phyloP scores from a whole-genome alignment of 2,888 invertebrate genomes.

The Odontomyia ornata region DNA sequence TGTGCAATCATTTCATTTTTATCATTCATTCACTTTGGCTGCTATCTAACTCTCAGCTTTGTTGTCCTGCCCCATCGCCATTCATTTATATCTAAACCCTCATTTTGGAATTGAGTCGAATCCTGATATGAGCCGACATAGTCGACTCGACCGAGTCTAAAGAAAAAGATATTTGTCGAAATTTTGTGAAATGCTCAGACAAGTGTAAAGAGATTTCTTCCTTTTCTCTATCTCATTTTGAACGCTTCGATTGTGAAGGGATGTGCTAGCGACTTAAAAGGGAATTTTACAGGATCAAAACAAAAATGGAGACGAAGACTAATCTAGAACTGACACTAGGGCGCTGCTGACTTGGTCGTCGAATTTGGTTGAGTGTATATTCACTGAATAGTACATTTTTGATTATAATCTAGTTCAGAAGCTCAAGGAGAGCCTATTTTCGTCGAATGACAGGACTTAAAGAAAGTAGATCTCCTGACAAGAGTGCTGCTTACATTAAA shows the following conservation, averaged over 20 bases:
- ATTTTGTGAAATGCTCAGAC: constrained; percentile 36
- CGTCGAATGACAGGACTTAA: not conserved
- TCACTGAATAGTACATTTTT: constrained; percentile 27
- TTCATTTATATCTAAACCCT: no score
- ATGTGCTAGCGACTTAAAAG: not conserved
- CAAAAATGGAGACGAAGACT: constrained; percentile 26
- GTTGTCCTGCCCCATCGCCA: no score
- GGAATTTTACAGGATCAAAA: constrained; percentile 29
- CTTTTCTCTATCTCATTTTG: not conserved
- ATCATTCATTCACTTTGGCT: no score
- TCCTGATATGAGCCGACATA: no score
- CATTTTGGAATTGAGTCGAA: no score
- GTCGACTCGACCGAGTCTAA: no score
- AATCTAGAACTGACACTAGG: constrained; percentile 32
- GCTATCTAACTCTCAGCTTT: no score
- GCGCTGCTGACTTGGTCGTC: not conserved
- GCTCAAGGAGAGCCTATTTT: constrained; percentile 5
- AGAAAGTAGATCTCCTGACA: not conserved
- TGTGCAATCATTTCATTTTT: no score
- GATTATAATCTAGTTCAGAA: constrained; percentile 35
- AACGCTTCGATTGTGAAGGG: not conserved
- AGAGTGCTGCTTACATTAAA: not conserved
- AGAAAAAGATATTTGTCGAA: not conserved
- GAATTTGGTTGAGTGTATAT: not conserved
- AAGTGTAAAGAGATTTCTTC: constrained; percentile 28